Conservation (phyloP, 2,888 invertebrate species). For the Caenorhabditis angaria region DNA sequence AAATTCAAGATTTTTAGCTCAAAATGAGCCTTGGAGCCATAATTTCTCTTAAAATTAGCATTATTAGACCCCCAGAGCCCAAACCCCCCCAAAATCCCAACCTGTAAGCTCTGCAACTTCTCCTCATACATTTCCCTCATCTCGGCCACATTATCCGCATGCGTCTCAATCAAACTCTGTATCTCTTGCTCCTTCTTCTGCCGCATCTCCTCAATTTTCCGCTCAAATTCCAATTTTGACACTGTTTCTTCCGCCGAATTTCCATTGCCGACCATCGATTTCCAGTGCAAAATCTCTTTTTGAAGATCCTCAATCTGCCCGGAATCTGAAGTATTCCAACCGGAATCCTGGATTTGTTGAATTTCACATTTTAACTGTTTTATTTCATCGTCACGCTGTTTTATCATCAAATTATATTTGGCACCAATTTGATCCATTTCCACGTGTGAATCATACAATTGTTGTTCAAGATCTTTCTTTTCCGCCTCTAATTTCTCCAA, state of each 20-base stretch:
- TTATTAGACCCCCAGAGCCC: too few species aligned
- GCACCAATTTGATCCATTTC: conserved; percentile 59
- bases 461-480: conserved; percentile 48
- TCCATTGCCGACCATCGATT: conserved; percentile 19
- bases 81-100: too few species aligned
- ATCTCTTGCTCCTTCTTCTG: conserved; percentile 50
- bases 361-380: conserved; percentile 55
- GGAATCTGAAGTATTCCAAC: conserved; percentile 26
- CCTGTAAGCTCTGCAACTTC: conserved; percentile 50
- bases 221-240: conserved; percentile 21
- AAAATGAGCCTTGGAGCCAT: too few species aligned
- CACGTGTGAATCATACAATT: conserved; percentile 53
- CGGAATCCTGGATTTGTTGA: conserved; percentile 33
- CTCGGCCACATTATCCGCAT: conserved; percentile 50
- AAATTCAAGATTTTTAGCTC: too few species aligned
- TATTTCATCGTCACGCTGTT: conserved; percentile 60
- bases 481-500: conserved; percentile 30
- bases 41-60: too few species aligned
- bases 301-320: conserved; percentile 23
- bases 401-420: conserved; percentile 54
- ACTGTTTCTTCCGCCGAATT: conserved; percentile 14
- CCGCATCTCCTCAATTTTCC: conserved; percentile 35
- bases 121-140: conserved; percentile 61
- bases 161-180: conserved; percentile 43
- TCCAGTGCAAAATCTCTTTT: conserved; percentile 51